A percentile compares a stretch with the other conserved stretches of the same genome.
phyloP scores from a whole-genome alignment of 2,888 invertebrate genomes.

The Nomada flava region DNA sequence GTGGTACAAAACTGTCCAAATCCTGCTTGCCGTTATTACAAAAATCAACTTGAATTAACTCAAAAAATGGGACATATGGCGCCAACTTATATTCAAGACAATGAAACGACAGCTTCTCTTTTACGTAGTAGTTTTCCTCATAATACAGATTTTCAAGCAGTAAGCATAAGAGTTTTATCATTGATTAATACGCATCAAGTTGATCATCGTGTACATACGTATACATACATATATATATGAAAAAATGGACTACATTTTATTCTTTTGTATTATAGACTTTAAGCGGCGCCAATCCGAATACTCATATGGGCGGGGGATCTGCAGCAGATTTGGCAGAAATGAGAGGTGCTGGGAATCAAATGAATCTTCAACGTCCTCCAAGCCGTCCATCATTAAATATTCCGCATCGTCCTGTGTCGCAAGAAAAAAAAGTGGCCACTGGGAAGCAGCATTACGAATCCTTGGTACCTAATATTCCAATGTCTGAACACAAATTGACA shows the following conservation, averaged over 20 bases:
- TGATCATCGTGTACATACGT: neutral
- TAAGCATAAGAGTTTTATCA: conserved; percentile 50
- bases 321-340: conserved; percentile 78
- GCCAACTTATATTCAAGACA: conserved; percentile 81
- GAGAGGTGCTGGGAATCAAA: conserved; percentile 77
- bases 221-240: neutral
- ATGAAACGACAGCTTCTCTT: conserved; percentile 79
- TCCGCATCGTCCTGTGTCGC: conserved; percentile 81
- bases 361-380: conserved; percentile 82
- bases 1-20: conserved; percentile 95
- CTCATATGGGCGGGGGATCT: conserved; percentile 78
- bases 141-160: conserved; percentile 80
- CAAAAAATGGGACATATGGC: conserved; percentile 83
- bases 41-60: conserved; percentile 90
- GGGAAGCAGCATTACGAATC: conserved; percentile 83
- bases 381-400: conserved; percentile 83
- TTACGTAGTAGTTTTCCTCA: conserved; percentile 80
- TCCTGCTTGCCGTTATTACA: conserved; percentile 94
- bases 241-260: neutral
- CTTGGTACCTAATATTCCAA: conserved; percentile 76
- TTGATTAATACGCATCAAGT: conserved; percentile 4
- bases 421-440: conserved; percentile 82
- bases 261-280: conserved; percentile 66
- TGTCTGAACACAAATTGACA: conserved; percentile 88
- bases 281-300: conserved; percentile 75